Evolutionary conservation across 2,797 vertebrate genomes (phyloP).

Genomic region (Poecilia picta): DNA sequence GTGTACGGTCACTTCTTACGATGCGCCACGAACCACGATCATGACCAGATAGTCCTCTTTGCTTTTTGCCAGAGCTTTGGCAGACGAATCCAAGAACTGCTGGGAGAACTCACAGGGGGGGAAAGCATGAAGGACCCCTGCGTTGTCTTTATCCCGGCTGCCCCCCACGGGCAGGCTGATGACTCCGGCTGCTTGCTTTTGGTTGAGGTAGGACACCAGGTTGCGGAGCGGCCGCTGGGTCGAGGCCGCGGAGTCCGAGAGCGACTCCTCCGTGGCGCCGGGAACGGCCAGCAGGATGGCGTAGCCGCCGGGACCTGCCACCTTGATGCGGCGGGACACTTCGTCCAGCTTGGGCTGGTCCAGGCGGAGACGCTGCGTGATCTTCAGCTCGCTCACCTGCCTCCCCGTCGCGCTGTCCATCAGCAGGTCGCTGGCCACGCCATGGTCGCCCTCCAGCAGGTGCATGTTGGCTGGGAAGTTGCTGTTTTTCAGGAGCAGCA

Average conservation of each 20-base stretch:
- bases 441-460: slow-evolving; percentile 93
- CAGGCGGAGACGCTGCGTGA: slow-evolving; percentile 96
- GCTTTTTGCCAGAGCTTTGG: slow-evolving; percentile 98
- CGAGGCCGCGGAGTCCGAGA: slow-evolving; percentile 86
- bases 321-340: slow-evolving; percentile 97
- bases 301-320: slow-evolving; percentile 93
- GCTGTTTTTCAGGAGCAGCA: slow-evolving; percentile 98
- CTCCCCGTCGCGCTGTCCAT: slow-evolving; percentile 88
- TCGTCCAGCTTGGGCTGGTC: slow-evolving; percentile 99
- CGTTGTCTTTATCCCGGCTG: slow-evolving; percentile 98
- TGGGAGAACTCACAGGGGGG: slow-evolving; percentile 99
- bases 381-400: slow-evolving; percentile 95
- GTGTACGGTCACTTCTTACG: slow-evolving; percentile 76
- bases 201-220: slow-evolving; percentile 99
- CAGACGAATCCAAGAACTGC: slow-evolving; percentile 98
- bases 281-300: slow-evolving; percentile 95
- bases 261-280: slow-evolving; percentile 84
- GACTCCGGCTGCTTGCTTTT: slow-evolving; percentile 99
- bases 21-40: slow-evolving; percentile 98
- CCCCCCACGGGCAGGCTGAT: slow-evolving; percentile 98
- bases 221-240: slow-evolving; percentile 98
- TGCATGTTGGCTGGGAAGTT: slow-evolving; percentile 99
- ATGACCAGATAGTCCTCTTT: slow-evolving; percentile 99
- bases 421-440: slow-evolving; percentile 91
- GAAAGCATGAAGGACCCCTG: slow-evolving; percentile 98